Evolutionary conservation across 2,797 vertebrate genomes (phyloP).

Genomic region (Molossus molossus): DNA sequence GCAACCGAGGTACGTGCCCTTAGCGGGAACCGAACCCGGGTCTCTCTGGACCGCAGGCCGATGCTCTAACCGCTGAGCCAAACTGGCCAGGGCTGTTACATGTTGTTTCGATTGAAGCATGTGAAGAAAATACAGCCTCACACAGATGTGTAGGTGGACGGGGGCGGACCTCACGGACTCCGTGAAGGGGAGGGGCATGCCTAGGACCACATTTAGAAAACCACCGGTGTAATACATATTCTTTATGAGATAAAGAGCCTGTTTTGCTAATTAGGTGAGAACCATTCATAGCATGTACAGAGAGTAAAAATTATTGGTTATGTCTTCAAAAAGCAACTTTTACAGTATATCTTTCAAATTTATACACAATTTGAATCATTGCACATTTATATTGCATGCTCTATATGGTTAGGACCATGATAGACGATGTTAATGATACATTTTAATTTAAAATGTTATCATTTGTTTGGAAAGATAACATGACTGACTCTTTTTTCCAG

Average conservation of each 20-base stretch:
- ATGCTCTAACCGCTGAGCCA: too few relatives aligned
- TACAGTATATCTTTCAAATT: not conserved
- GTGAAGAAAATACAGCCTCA: not conserved
- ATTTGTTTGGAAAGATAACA: constrained; percentile 13
- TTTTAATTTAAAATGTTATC: constrained; percentile 26
- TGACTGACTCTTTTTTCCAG: constrained; percentile 15
- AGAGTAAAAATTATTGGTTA: not conserved
- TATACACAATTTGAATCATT: not conserved
- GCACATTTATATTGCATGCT: not conserved
- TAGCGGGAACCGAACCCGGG: too few relatives aligned
- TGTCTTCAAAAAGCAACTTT: not conserved
- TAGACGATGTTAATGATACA: not conserved
- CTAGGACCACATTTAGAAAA: not conserved
- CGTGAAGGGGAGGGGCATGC: too few relatives aligned
- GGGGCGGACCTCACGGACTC: not conserved
- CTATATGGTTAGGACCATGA: not conserved
- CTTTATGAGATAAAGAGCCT: not conserved
- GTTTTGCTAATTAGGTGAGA: not conserved
- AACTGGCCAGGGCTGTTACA: too few relatives aligned
- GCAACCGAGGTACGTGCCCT: too few relatives aligned
- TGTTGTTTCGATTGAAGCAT: not conserved
- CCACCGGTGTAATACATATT: not conserved
- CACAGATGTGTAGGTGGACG: not conserved
- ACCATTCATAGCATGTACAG: not conserved
- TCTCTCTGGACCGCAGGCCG: too few relatives aligned